Evolutionary conservation across 1,140 invertebrate species (phyloP), one percentile per base, ranked within the genome.

Genomic region (Eumeta japonica): DNA sequence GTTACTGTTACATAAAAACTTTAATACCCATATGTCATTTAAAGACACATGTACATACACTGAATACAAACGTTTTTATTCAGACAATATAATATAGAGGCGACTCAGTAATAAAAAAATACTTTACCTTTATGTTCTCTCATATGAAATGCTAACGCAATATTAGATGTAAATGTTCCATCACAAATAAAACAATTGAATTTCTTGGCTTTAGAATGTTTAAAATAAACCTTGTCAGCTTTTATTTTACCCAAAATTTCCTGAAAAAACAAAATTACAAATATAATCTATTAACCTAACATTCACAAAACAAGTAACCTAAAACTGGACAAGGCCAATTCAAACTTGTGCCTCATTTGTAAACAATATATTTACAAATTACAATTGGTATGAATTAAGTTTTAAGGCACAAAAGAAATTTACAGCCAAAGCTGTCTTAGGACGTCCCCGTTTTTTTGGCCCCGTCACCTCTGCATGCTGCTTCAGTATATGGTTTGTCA

Each of bases 401-500:
- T 34, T 28, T 14, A 10, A 24, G 31, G 17, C 28, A 29, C 19
- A 20, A 34, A 28, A 29, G 16, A 35, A 32, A 11, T n/a, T 12
- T 1, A 3, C 48, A 20, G 56, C 54, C 13, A 48, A 30, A 28
- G 50, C 35, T 39, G 56, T 55, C 36, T 61, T 70, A 11, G 60
- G 63, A 15, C 65, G 38, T 7, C 65, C 62, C 45, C 62, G 46
- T 39, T 63, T 66, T 37, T 59, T 62, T 11, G 61, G 58, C 1
- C 58, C 59, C 62, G 66, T 65, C 7, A 70, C 32, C 10, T 66
- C 62, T 12, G 55, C 34, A 39, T 70, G 65, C 16, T 35, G 35
- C 13, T 58, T 39, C 62, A 61, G 65, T 48, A 64, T 58, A 35
- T 70, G 65, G 16, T 55, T 58, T 0, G 61, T 62, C 5, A 66